Evolutionary conservation across 2,113 vertebrate species (phyloP).

Genomic region (Nycticorax nycticorax): DNA sequence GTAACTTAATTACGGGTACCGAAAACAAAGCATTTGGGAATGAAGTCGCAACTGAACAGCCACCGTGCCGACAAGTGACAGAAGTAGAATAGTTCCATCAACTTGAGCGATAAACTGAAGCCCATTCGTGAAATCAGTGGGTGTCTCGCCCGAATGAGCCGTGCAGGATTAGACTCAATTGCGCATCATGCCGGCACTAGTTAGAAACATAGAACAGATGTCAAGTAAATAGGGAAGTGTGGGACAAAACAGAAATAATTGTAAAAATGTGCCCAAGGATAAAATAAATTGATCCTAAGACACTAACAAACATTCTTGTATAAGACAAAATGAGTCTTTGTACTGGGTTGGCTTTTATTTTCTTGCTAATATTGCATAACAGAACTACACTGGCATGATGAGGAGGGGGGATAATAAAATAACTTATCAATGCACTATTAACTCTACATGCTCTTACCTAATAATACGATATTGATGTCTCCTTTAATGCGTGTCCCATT

Average conservation of each 20-base stretch:
- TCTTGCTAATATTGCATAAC: conserved; percentile 75
- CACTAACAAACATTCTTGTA: conserved; percentile 60
- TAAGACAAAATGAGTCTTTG: conserved; percentile 62
- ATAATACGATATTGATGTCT: conserved; percentile 85
- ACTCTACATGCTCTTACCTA: conserved; percentile 77
- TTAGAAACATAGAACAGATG: conserved; percentile 53
- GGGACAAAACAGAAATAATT: conserved; percentile 60
- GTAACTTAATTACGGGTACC: neutral
- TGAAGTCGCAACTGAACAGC: conserved; percentile 16
- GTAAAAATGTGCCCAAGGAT: conserved; percentile 66
- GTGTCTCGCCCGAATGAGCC: conserved; percentile 6
- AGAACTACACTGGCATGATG: conserved; percentile 39
- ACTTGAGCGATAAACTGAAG: neutral
- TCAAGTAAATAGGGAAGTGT: conserved; percentile 59
- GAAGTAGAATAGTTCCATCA: conserved; percentile 51
- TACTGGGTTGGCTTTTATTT: conserved; percentile 69
- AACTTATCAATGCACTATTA: conserved; percentile 79
- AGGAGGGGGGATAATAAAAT: conserved; percentile 74
- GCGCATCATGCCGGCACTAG: neutral
- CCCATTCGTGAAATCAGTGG: conserved; percentile 35
- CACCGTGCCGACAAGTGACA: neutral
- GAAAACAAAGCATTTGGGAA: conserved; percentile 10
- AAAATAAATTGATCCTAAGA: conserved; percentile 67
- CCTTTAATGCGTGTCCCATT: conserved; percentile 79
- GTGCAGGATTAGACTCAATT: conserved; percentile 33